Evolutionary conservation across 2,113 vertebrate species (phyloP), one percentile per base, ranked within the genome.

Genomic region (Nannobrachium achirus): DNA sequence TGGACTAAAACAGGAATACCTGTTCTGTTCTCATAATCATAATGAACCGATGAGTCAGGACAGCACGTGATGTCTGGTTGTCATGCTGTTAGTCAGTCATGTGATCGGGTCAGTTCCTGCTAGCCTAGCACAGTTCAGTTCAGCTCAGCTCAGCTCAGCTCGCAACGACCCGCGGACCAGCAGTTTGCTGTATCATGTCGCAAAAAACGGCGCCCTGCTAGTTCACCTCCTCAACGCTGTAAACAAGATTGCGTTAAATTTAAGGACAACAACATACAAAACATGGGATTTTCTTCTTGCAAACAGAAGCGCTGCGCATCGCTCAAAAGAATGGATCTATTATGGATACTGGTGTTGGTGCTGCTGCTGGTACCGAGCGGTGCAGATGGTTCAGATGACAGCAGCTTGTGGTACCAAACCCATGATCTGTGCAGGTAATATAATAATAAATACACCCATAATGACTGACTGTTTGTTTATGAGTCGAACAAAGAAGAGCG

Each of bases 341-440:
- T 44, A 16, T 10, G 13, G n/a, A 10, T 44, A 11, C 40, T 42
- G 8, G 39, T 19, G n/a, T 78, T 65, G 69, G 10, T 78, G 0
- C 18, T 48, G 63, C 9, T n/a, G 39, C 8, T 63, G 33, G 61
- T 83, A 51, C 40, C 16, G 56, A 78, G 57, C 48, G 73, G 57
- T 69, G 85, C 78, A 33, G 25, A 33, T 33, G 25, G 25, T 9
- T 38, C 13, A 13, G 61, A 25, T 67, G 75, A 75, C 56, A 59
- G 46, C 16, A 70, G 63, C 15, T 68, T 4, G 57, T 85, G 81
- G 89, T 88, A 86, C 82, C n/a, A n/a, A n/a, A n/a, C n/a, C n/a
- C 87, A 66, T 80, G 86, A 89, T 61, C 88, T 90, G 19, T 90
- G 89, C 89, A 85, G 89, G 89, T 90, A n/a, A n/a, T n/a, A n/a